Evolutionary conservation across 92 coral and sea anemone species (phyloP).

Genomic region (Actinernus sp.): DNA sequence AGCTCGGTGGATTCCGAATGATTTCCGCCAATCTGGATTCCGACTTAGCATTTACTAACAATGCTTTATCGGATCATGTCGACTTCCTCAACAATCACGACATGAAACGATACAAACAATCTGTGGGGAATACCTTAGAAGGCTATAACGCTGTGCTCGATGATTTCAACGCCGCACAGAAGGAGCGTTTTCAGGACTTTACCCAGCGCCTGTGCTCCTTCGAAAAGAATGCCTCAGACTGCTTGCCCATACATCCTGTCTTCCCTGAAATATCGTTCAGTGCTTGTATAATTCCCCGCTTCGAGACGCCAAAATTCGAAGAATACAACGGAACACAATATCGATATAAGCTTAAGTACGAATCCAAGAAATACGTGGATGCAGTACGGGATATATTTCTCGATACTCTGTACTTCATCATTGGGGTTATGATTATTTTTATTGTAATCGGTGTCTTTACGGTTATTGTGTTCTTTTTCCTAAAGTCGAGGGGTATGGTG

Average conservation of each 20-base stretch:
- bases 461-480: slow-evolving; percentile 48
- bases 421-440: slow-evolving; percentile 30
- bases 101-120: slow-evolving; percentile 61
- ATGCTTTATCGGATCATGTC: slow-evolving; percentile 71
- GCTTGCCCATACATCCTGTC: slow-evolving; percentile 22
- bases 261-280: slow-evolving; percentile 51
- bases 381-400: slow-evolving; percentile 72
- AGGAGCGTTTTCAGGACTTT: slow-evolving; percentile 41
- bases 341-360: slow-evolving; percentile 64
- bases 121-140: slow-evolving; percentile 33
- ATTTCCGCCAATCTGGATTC: slow-evolving; percentile 71
- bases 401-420: slow-evolving; percentile 66
- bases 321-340: slow-evolving; percentile 61
- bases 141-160: slow-evolving; percentile 45
- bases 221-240: slow-evolving; percentile 12
- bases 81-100: slow-evolving; percentile 72
- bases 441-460: slow-evolving; percentile 16
- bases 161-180: slow-evolving; percentile 62
- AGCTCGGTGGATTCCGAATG: slow-evolving; percentile 69
- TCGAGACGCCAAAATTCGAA: slow-evolving; percentile 44
- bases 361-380: slow-evolving; percentile 78
- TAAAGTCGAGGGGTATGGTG: slow-evolving; percentile 84
- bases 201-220: slow-evolving; percentile 59
- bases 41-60: slow-evolving; percentile 66
- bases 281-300: slow-evolving; percentile 60